A percentile compares a stretch with the other conserved stretches of the same genome.
Evolutionary conservation across 2,888 invertebrate genomes (phyloP).

Genomic region (Athrips mouffetella): DNA sequence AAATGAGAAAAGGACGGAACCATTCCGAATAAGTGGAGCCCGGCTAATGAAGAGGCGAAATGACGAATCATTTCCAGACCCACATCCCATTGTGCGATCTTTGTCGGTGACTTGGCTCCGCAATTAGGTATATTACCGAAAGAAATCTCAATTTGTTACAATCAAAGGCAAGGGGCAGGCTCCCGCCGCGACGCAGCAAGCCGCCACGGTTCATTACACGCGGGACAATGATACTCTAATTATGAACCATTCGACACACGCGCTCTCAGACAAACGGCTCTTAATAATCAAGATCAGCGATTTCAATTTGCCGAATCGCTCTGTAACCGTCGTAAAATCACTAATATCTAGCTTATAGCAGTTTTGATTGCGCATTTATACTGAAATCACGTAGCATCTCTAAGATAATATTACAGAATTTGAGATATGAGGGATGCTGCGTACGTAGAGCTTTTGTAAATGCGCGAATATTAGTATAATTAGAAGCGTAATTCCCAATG

Average conservation of each 20-base stretch:
- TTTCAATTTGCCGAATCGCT: conserved; percentile 31
- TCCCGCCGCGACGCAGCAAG: conserved; percentile 41
- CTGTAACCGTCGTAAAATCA: conserved; percentile 1
- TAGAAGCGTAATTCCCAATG: conserved; percentile 43
- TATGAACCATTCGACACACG: conserved; percentile 70
- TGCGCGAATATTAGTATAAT: conserved; percentile 45
- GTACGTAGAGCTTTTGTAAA: conserved; percentile 38
- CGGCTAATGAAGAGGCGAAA: conserved; percentile 24
- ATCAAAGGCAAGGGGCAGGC: conserved; percentile 55
- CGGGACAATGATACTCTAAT: conserved; percentile 72
- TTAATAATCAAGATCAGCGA: conserved; percentile 52
- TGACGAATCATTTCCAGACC: conserved; percentile 52
- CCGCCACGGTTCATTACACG: conserved; percentile 55
- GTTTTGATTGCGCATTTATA: conserved; percentile 20
- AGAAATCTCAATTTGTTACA: conserved; percentile 69
- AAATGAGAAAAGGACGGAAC: neutral
- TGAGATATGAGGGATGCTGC: conserved; percentile 35
- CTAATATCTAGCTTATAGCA: conserved; percentile 9
- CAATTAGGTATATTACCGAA: conserved; percentile 51
- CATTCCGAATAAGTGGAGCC: conserved; percentile 5
- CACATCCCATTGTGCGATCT: conserved; percentile 44
- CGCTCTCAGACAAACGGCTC: conserved; percentile 51
- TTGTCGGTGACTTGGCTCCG: conserved; percentile 37
- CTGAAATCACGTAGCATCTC: conserved; percentile 32
- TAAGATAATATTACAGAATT: conserved; percentile 22